These are phyloP conservation scores for Chaetura pelagica DNA, from an alignment of 2,113 vertebrate species.

Conservation along the genomic window DNA sequence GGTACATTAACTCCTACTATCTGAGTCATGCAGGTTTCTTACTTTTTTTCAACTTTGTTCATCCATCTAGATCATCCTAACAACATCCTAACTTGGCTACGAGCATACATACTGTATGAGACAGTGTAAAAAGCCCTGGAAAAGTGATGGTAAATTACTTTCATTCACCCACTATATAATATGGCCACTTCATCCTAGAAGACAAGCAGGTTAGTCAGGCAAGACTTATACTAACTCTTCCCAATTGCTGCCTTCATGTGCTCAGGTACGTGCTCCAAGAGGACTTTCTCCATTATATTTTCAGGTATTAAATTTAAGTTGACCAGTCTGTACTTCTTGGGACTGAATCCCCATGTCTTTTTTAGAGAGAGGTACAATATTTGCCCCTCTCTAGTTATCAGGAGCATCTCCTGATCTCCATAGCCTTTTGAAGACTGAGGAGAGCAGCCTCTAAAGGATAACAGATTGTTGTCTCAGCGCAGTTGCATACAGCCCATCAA, in stretches of 20 bases:
- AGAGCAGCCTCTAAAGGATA: not conserved
- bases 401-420: not conserved
- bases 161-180: too few relatives aligned
- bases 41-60: not conserved
- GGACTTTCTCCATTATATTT: not conserved
- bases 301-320: not conserved
- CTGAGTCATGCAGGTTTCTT: not conserved
- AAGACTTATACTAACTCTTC: not conserved
- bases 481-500: not conserved
- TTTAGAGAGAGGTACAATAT: not conserved
- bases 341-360: not conserved
- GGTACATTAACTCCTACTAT: not conserved
- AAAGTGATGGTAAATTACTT: not conserved
- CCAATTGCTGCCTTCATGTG: not conserved
- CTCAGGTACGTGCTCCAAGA: not conserved
- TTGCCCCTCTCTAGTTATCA: not conserved
- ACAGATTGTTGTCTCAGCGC: not conserved
- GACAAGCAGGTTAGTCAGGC: not conserved
- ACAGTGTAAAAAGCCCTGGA: not conserved
- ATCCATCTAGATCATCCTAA: not conserved
- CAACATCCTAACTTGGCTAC: not conserved
- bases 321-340: not conserved
- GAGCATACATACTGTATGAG: not conserved
- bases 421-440: not conserved
- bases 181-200: not conserved